Base-by-base conservation (phyloP, 2,797 vertebrate species). In the Otolemur crassicaudatus region DNA sequence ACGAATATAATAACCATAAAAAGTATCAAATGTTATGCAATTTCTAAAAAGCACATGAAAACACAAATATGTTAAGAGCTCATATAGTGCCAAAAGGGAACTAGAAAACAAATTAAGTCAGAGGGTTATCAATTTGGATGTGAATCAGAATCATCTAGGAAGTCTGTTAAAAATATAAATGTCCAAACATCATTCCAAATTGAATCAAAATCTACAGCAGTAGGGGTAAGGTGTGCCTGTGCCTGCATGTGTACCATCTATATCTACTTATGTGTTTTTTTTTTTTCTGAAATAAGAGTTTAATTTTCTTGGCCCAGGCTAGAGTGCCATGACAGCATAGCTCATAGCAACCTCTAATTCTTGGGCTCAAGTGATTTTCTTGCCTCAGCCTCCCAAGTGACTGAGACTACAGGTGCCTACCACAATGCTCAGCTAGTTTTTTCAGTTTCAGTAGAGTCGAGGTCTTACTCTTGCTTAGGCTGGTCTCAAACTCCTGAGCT, bases 1-100 rank as follows among this genome's bases (percentile, higher is more conserved):
- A 89, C 53, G 11, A 94, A 91, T 83, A 93, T n/a, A 94, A 53
- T 79, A 60, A 89, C 11, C 23, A 61, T 92, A 87, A 77, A 73
- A 81, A 87, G 23, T 75, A 19, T 76, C 80, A 84, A 69, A 60
- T 92, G 65, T n/a, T 92, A 65, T 72, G 19, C 12, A 77, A 86
- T 77, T 84, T 93, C 73, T 72, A 40, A 81, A 92, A 92, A 70
- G n/a, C 7, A 72, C 27, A 94, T 37, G 49, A 93, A 93, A 61
- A 31, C 46, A 75, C 56, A 94, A 56, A 92, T 34, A 61, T 43
- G 10, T 49, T 73, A 85, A 58, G 60, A 43, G 67, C 43, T 60
- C 34, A 69, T 7, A 83, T 10, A 3, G 40, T 53, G 46, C 63
- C 63, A 67, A 61, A 61, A 76, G 13, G 58, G 31, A 65, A n/a